Conservation (phyloP, 2,888 invertebrate species). For the Periphyllus acericola region DNA sequence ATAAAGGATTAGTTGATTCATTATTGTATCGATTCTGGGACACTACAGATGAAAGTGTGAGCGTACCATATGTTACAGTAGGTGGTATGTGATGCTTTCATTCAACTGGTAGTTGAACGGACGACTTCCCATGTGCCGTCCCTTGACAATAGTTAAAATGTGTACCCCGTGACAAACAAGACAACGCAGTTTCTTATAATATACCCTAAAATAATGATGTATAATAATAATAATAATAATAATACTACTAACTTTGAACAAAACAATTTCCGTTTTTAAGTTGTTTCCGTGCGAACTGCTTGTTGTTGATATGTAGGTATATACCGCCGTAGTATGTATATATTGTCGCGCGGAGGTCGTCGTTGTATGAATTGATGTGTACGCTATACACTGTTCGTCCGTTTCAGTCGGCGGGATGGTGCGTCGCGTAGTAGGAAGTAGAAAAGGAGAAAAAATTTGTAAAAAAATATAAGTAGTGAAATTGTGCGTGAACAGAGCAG, state of each 20-base stretch:
- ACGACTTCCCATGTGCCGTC: background rate
- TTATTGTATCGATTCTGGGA: background rate
- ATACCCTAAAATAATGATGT: background rate
- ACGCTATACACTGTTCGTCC: background rate
- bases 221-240: background rate
- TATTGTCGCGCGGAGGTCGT: background rate
- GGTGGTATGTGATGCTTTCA: background rate
- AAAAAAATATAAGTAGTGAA: background rate
- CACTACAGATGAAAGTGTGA: background rate
- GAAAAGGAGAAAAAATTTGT: background rate
- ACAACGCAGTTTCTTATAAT: background rate
- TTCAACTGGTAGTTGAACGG: conserved; percentile 15
- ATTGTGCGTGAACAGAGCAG: background rate
- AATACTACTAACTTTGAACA: conserved; percentile 13
- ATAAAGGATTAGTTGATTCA: background rate
- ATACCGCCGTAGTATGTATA: background rate
- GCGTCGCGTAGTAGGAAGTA: background rate
- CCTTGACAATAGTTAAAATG: background rate
- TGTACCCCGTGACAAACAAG: background rate
- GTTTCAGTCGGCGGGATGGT: background rate
- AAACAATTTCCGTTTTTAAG: background rate
- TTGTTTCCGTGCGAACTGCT: background rate
- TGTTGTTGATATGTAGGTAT: background rate
- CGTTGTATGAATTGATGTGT: background rate
- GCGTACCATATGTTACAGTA: conserved; percentile 3